A percentile compares a stretch with the other conserved stretches of the same genome.
These are phyloP conservation scores for Baryphthengus martii DNA, from an alignment of 2,113 vertebrate genomes.

Conservation along the genomic window DNA sequence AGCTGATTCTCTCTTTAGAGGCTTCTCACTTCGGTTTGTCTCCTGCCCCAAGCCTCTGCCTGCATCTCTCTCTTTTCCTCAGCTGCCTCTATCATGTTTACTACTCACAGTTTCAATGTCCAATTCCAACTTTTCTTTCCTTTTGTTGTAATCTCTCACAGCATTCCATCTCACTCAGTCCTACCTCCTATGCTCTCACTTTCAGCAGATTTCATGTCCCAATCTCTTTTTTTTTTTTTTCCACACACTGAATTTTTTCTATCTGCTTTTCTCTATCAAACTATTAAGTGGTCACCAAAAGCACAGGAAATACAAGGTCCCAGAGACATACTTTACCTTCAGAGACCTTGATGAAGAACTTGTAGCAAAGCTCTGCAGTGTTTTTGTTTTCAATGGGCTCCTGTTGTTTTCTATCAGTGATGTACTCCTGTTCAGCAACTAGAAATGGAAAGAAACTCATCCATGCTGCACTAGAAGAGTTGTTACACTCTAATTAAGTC, in stretches of 20 bases:
- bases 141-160: background rate
- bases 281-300: background rate
- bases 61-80: background rate
- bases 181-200: background rate
- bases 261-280: background rate
- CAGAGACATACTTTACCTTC: background rate
- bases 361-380: background rate
- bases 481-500: background rate
- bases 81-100: background rate
- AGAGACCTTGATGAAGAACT: background rate
- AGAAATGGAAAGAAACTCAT: background rate
- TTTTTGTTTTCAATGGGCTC: background rate
- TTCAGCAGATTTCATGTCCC: background rate
- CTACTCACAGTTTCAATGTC: background rate
- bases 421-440: background rate
- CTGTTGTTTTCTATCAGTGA: background rate
- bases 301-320: background rate
- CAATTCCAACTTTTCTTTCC: background rate
- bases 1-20: background rate
- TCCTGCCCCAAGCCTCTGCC: background rate
- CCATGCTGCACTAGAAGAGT: background rate
- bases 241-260: background rate
- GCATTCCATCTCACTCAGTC: background rate
- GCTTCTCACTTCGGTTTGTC: background rate
- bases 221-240: accelerated